Base-by-base conservation (phyloP, 2,888 invertebrate species). In the Phasia obesa region DNA sequence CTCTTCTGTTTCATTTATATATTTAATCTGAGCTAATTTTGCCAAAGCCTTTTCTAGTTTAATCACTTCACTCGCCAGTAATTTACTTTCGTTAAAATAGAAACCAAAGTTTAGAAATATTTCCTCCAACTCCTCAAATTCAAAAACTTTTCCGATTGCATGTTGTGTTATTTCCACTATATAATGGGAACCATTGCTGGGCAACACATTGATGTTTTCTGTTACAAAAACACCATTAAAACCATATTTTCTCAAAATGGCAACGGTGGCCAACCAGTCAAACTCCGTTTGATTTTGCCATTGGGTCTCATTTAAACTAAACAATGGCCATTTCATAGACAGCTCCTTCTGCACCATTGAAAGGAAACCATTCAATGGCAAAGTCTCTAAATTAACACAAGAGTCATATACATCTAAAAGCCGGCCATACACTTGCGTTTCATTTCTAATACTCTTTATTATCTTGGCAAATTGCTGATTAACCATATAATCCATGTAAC, bases 321-420 rank as follows among this genome's bases (percentile, higher is more conserved):
- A 88, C 57, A 89, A 86, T 2, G 88, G 88, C 89, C 88, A 88
- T 44, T 87, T 85, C 57, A 89, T 75, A 4, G 86, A 70, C 64
- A 89, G 44, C 15, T 86, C 85, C 3, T 70, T n/a, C 65, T 88
- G 85, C n/a, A 87, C 75, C 49, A 85, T 67, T 11, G 70, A 81
- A 59, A 88, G 55, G 21, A 87, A 85, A 11, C 84, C 69, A 82
- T 88, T 89, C 6, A 89, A 70, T 3, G 86, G 85, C 15, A 88
- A 86, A n/a, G 73, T 59, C 4, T 71, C 55, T 25, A 88, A 38
- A 35, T 86, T 84, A 0, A 78, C 71, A 77, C 88, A 89, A 2
- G 88, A 84, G 0, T 85, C 81, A 76, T 86, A 88, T 25, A 86
- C 87, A 4, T 79, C 67, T 85, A 85, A 84, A 7, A 87, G 81